Base-by-base conservation (phyloP, 2,888 invertebrate genomes). In the Fragum sueziense region DNA sequence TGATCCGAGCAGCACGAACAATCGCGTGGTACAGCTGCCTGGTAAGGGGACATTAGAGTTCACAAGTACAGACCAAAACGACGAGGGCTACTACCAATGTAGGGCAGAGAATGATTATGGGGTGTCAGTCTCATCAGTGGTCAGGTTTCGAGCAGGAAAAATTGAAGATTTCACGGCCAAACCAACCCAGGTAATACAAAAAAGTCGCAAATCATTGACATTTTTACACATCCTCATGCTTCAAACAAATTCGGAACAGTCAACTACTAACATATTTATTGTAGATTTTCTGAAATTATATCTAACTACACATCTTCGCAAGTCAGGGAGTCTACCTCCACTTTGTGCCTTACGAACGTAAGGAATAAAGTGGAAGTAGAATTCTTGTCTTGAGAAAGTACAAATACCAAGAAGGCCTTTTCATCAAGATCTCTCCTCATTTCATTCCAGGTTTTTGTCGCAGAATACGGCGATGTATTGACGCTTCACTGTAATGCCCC, bases 71-170 rank as follows among this genome's bases (percentile, higher is more conserved):
- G 95, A 96, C 70, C 96, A 97, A 88, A 97, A 97, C 91, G 98
- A 99, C 93, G 95, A 98, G 84, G 98, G 98, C 29, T 97, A 98
- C 91, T 99, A 98, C 93, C 98, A 98, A 93, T 98, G 98, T 93
- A 97, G 97, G 93, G 98, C 99, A 1, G 95, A 96, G 90, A 99
- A 99, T 93, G 97, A 97, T 90, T 97, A 97, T 95, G 99, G 99
- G 76, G 96, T 95, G 0, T 98, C 99, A 54, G 97, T 97, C 2
- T 97, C 98, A 91, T 96, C 87, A 9, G 87, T 87, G 52, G 78
- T 89, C 34, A 90, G 90, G 74, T 77, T 91, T 22, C 76, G 89
- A 59, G 86, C 87, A 47, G 91, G 88, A 4, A 59, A 91, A 90
- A 92, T 89, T 85, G 80, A 85, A 73, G 72, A 87, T 75, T 81